Conservation (phyloP, 2,113 vertebrate species). For the Hoplias malabaricus region DNA sequence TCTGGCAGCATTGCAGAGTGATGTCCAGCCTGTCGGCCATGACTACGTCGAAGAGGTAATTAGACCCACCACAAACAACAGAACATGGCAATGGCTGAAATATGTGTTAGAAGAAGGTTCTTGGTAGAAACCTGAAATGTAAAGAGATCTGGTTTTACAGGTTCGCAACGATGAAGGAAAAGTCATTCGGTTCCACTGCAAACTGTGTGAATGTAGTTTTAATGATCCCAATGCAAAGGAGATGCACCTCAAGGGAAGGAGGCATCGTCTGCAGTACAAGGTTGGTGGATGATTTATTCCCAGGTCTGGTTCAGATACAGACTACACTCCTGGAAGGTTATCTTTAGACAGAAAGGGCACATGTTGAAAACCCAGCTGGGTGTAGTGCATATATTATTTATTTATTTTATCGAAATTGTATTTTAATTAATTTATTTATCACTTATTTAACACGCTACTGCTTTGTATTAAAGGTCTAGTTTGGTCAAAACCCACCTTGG, state of each 20-base stretch:
- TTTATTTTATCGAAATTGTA: not conserved
- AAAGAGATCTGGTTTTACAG: conserved; percentile 61
- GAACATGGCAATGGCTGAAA: not conserved
- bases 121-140: no score
- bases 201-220: conserved; percentile 96
- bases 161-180: conserved; percentile 98
- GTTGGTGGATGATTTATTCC: conserved; percentile 59
- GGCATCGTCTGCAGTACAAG: conserved; percentile 96
- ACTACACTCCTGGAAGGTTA: not conserved
- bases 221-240: conserved; percentile 98
- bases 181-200: conserved; percentile 97
- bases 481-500: not conserved
- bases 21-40: conserved; percentile 96
- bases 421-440: no score
- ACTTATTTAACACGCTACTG: not conserved
- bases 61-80: no score
- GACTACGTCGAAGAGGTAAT: conserved; percentile 98
- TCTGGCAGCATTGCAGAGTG: conserved; percentile 90
- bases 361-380: not conserved
- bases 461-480: not conserved
- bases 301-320: not conserved
- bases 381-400: not conserved
- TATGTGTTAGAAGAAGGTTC: not conserved
- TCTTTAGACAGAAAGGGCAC: not conserved
- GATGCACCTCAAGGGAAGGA: conserved; percentile 93